Conservation (phyloP, 2,888 invertebrate genomes). For the Drosophila algonquin region DNA sequence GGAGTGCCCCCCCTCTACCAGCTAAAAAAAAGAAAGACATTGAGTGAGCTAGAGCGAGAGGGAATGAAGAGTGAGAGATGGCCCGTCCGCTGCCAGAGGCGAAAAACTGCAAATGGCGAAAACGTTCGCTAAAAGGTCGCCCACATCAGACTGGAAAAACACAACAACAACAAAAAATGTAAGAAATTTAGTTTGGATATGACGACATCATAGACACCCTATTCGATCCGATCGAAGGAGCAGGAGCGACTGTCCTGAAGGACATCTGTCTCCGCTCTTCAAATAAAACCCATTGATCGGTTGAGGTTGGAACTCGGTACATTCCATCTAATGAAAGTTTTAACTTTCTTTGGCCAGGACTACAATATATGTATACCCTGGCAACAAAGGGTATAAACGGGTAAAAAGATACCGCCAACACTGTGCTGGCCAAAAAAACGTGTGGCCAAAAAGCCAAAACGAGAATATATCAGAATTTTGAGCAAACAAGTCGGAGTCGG, state of each 20-base stretch:
- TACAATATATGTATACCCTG: not conserved
- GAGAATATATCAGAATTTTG: slow-evolving; percentile 69
- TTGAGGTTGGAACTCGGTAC: no score
- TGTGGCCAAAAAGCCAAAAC: slow-evolving; percentile 69
- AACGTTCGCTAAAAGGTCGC: slow-evolving; percentile 71
- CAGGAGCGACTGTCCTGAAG: no score
- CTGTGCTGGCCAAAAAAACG: slow-evolving; percentile 27
- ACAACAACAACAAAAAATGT: not conserved
- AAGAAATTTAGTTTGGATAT: not conserved
- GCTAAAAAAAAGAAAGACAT: not conserved
- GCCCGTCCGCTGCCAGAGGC: slow-evolving; percentile 37
- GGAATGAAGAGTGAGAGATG: slow-evolving; percentile 16
- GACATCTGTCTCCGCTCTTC: no score
- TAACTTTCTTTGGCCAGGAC: no score
- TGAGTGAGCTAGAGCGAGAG: not conserved
- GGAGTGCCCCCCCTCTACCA: not conserved
- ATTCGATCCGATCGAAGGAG: not conserved
- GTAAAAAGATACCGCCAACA: slow-evolving; percentile 19
- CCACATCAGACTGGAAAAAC: slow-evolving; percentile 34
- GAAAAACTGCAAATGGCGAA: slow-evolving; percentile 67
- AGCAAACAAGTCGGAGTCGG: slow-evolving; percentile 52
- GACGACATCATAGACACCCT: not conserved
- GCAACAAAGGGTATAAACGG: not conserved
- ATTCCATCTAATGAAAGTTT: no score
- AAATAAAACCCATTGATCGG: not conserved